Evolutionary conservation across 2,113 vertebrate species (phyloP), one percentile per base, ranked within the genome.

Genomic region (Pomatorhinus ruficollis): DNA sequence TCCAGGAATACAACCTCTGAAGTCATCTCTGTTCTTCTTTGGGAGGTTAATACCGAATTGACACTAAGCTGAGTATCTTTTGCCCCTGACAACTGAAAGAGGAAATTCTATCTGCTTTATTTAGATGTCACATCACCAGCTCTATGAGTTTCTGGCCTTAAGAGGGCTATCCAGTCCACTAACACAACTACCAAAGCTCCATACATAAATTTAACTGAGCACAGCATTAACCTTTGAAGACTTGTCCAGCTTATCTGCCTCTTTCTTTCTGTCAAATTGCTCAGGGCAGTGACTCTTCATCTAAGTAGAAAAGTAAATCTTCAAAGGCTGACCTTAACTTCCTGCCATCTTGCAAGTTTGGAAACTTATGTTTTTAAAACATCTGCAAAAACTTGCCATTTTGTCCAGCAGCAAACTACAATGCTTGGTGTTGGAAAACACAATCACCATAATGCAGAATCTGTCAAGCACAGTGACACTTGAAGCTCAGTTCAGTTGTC

Each of bases 11-110:
- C 80, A 93, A 94, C 84, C 77, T 87, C 76, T 89, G 75, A 93
- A 94, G 78, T 91, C 57, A 96, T 87, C 53, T 87, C 61, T 72
- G 4, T 82, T 87, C 65, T 83, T 89, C 77, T 91, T 87, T 89
- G 28, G 47, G 81, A 85, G 61, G 31, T 92, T 93, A 92, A 84
- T 91, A 68, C 53, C 1, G 0, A 52, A 82, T 10, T 79, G 65
- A 87, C 87, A 91, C 25, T 68, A 68, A 63, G 40, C 35, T 30
- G 25, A 72, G 33, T 45, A 61, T 53, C 24, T 83, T 87, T 74
- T 81, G 88, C 61, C 56, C 80, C 42, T 63, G 12, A 83, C 20
- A 92, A 75, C 39, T 30, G 35, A 50, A 72, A 87, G n/a, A 68
- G 13, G 10, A 77, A 91, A 87, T 33, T 53, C 27, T 44, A 24